These are phyloP conservation scores for Panorpa germanica DNA, from an alignment of 2,888 invertebrate species.

Conservation along the genomic window DNA sequence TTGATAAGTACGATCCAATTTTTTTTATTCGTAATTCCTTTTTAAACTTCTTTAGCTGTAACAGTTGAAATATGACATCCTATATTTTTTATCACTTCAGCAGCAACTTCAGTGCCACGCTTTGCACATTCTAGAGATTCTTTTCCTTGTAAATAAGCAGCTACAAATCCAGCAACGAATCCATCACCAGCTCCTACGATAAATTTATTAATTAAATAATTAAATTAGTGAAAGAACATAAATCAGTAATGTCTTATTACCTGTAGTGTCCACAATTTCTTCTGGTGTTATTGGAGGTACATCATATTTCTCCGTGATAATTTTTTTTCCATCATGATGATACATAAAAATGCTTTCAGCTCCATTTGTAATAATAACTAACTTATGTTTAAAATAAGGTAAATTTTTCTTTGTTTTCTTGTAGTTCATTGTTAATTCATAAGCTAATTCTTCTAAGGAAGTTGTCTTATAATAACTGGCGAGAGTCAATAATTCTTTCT, in stretches of 20 bases:
- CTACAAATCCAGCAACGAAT: slow-evolving; percentile 35
- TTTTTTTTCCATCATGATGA: slow-evolving; percentile 11
- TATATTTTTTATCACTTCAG: slow-evolving; percentile 26
- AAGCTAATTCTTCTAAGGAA: slow-evolving; percentile 14
- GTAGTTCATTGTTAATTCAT: slow-evolving; percentile 12
- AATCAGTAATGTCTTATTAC: too few relatives aligned
- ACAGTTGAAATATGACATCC: slow-evolving; percentile 29
- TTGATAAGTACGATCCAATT: too few relatives aligned
- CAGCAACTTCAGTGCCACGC: slow-evolving; percentile 24
- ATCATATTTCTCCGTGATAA: slow-evolving; percentile 12
- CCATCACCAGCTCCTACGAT: slow-evolving; percentile 31
- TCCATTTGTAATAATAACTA: slow-evolving; percentile 6
- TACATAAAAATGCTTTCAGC: slow-evolving; percentile 26
- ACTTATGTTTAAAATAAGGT: too few relatives aligned
- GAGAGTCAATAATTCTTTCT: slow-evolving; percentile 28
- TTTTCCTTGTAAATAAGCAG: slow-evolving; percentile 24
- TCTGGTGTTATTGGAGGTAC: slow-evolving; percentile 23
- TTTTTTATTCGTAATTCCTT: too few relatives aligned
- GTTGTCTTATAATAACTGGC: slow-evolving; percentile 17
- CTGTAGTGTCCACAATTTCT: slow-evolving; percentile 32
- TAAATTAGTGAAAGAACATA: too few relatives aligned
- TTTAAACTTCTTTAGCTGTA: too few relatives aligned
- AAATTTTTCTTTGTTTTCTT: slow-evolving; percentile 5
- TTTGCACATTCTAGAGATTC: slow-evolving; percentile 24
- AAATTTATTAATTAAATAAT: too few relatives aligned